Percentiles rank a stretch among this genome's conserved stretches.
Conservation (phyloP, 2,113 vertebrate genomes). For the Stegostoma tigrinum region DNA sequence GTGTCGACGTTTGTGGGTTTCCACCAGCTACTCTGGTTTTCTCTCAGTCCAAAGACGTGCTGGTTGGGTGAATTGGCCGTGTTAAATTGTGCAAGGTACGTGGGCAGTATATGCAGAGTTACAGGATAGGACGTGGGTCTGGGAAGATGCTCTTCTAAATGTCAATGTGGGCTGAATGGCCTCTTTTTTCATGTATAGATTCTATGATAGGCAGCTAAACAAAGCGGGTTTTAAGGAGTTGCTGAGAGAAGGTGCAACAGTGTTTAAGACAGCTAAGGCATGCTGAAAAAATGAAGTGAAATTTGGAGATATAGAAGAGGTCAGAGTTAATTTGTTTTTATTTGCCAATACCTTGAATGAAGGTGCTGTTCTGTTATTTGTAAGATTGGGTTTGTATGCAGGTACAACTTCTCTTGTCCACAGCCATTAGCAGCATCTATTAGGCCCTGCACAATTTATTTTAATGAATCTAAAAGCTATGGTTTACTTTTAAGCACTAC, state of each 20-base stretch:
- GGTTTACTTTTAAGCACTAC: slow-evolving; percentile 55
- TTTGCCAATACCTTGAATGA: slow-evolving; percentile 60
- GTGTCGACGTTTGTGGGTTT: too few relatives aligned
- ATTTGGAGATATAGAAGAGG: neutral
- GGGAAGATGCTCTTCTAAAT: too few relatives aligned
- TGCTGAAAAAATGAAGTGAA: neutral
- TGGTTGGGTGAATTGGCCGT: too few relatives aligned
- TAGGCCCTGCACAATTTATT: slow-evolving; percentile 56
- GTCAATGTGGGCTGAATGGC: too few relatives aligned
- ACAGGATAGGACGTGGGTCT: too few relatives aligned
- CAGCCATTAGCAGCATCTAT: slow-evolving; percentile 70
- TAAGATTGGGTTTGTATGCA: slow-evolving; percentile 56
- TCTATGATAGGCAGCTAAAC: slow-evolving; percentile 38
- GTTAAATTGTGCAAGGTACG: too few relatives aligned
- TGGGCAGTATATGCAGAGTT: too few relatives aligned
- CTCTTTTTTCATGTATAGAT: too few relatives aligned
- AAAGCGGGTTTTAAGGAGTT: neutral
- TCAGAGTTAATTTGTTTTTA: neutral
- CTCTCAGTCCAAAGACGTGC: too few relatives aligned
- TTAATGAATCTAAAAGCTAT: slow-evolving; percentile 61
- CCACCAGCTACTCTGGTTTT: too few relatives aligned
- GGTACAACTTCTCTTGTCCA: slow-evolving; percentile 52
- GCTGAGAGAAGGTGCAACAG: too few relatives aligned
- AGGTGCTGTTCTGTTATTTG: slow-evolving; percentile 64
- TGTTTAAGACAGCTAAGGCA: neutral